Conservation (phyloP, 2,797 vertebrate species). For the Gouania willdenowi region DNA sequence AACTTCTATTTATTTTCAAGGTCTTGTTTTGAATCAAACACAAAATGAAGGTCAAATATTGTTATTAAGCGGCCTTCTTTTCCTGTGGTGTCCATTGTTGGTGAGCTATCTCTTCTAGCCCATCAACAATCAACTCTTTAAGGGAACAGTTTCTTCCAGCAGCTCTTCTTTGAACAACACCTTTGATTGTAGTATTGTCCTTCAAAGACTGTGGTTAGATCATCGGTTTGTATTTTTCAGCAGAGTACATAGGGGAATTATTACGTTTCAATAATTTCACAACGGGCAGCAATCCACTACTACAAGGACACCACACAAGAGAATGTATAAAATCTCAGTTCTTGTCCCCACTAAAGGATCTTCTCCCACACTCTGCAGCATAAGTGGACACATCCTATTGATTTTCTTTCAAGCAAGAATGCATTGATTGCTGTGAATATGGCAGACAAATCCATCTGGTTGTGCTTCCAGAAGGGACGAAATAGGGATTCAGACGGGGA, state of each 20-base stretch:
- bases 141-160: not conserved
- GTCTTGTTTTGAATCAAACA: not conserved
- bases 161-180: not conserved
- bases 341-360: constrained; percentile 80
- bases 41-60: too few relatives aligned
- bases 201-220: not conserved
- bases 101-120: not conserved
- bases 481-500: constrained; percentile 74
- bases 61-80: too few relatives aligned
- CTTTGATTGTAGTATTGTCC: constrained; percentile 1
- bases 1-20: not conserved
- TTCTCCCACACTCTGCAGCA: constrained; percentile 83
- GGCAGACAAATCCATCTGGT: constrained; percentile 88
- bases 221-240: constrained; percentile 12
- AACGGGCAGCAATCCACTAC: constrained; percentile 33
- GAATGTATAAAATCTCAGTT: constrained; percentile 79
- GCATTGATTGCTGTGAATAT: constrained; percentile 92
- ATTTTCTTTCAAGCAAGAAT: constrained; percentile 97
- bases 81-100: not conserved
- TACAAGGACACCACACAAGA: constrained; percentile 19
- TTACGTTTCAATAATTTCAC: constrained; percentile 65
- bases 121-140: constrained; percentile 1
- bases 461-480: constrained; percentile 74
- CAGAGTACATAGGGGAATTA: constrained; percentile 1
- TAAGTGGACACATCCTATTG: constrained; percentile 97